Percentiles rank a stretch among this genome's conserved stretches.
Conservation (phyloP, 2,113 vertebrate species). For the Pedionomus torquatus region DNA sequence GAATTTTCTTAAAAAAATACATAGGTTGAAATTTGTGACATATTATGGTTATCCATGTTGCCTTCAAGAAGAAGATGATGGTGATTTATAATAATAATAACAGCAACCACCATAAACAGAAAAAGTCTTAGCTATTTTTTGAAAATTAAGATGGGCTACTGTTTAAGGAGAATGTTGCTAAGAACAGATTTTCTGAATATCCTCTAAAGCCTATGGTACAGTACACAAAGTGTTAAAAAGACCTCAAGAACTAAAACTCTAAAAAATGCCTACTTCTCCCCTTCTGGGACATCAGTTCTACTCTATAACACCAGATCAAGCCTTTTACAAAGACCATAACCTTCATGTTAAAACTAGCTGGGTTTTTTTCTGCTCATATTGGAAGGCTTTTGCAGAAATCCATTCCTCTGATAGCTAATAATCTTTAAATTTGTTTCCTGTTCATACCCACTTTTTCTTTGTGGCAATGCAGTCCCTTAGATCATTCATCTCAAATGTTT, state of each 20-base stretch:
- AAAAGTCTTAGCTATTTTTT: neutral
- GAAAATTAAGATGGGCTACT: neutral
- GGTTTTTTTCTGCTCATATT: neutral
- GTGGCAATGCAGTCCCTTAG: neutral
- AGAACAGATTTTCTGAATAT: neutral
- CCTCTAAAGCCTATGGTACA: neutral
- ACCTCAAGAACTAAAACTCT: neutral
- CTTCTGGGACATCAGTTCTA: neutral
- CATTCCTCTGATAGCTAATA: neutral
- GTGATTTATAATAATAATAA: neutral
- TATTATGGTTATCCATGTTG: neutral
- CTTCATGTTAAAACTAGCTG: neutral
- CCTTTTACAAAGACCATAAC: neutral
- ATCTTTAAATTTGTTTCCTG: neutral
- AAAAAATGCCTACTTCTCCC: neutral
- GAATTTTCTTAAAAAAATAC: neutral
- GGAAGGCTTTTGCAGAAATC: neutral
- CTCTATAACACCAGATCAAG: neutral
- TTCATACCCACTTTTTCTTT: neutral
- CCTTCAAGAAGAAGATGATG: neutral
- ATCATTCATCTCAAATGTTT: neutral
- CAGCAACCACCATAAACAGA: neutral
- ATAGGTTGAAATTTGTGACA: neutral
- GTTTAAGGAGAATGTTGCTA: neutral
- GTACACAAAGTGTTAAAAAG: neutral